A percentile compares a stretch with the other conserved stretches of the same genome.
phyloP scores from a whole-genome alignment of 2,113 vertebrate genomes.

The Laterallus jamaicensis region DNA sequence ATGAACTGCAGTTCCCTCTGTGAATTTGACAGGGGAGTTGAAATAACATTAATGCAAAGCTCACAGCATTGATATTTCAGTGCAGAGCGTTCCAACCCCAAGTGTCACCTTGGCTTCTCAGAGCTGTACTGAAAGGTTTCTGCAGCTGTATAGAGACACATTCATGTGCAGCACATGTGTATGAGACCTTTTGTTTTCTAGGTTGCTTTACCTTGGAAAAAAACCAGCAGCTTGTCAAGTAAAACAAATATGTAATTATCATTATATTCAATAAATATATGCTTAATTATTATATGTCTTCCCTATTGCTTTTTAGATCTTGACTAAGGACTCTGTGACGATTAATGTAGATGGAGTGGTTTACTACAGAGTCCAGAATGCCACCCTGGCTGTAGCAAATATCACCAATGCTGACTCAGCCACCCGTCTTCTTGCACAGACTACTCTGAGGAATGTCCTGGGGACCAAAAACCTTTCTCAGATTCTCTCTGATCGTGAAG shows the following conservation, averaged over 20 bases:
- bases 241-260: background rate
- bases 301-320: constrained; percentile 74
- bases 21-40: background rate
- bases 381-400: constrained; percentile 90
- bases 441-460: constrained; percentile 92
- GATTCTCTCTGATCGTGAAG: constrained; percentile 95
- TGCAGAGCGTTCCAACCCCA: background rate
- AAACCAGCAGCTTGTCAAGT: background rate
- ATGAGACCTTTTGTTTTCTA: background rate
- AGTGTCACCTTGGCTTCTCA: background rate
- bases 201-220: background rate
- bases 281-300: background rate
- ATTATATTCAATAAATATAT: background rate
- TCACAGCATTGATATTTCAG: background rate
- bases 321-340: constrained; percentile 96
- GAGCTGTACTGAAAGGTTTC: background rate
- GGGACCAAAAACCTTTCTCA: constrained; percentile 95
- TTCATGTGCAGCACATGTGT: background rate
- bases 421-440: constrained; percentile 91
- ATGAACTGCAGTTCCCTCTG: background rate
- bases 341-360: constrained; percentile 94
- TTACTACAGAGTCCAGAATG: constrained; percentile 94
- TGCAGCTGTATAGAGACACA: background rate
- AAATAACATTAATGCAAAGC: background rate
- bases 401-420: constrained; percentile 93